phyloP scores from a whole-genome alignment of 2,797 vertebrate genomes.

The Thripadectes ignobilis region DNA sequence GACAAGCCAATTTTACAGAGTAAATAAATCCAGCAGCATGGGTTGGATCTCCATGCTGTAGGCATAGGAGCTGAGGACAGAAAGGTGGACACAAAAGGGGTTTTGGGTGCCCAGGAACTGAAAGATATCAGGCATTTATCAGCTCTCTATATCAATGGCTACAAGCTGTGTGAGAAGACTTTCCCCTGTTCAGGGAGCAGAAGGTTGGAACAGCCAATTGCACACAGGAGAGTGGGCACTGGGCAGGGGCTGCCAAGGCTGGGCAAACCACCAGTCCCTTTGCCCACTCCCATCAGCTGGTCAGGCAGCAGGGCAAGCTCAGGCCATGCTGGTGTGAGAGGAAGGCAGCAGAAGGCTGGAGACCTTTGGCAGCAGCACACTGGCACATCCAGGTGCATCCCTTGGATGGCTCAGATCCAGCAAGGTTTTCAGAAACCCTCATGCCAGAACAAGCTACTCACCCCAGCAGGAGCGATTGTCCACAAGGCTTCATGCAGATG shows the following conservation, averaged over 20 bases:
- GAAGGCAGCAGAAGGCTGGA: neutral
- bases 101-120: neutral
- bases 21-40: rapidly evolving
- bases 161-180: rapidly evolving
- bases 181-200: neutral
- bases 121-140: neutral
- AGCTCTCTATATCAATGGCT: neutral
- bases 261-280: neutral
- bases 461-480: neutral
- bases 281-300: neutral
- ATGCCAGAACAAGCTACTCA: neutral
- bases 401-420: neutral
- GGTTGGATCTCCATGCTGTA: neutral
- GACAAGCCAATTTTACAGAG: neutral
- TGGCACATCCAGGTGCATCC: rapidly evolving
- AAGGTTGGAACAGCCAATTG: neutral
- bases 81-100: neutral
- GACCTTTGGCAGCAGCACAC: neutral
- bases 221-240: neutral
- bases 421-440: rapidly evolving
- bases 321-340: neutral
- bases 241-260: neutral
- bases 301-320: neutral
- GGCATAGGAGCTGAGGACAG: neutral
- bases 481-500: neutral